Conservation (phyloP, 2,797 vertebrate genomes). For the Zenarchopterus dispar region DNA sequence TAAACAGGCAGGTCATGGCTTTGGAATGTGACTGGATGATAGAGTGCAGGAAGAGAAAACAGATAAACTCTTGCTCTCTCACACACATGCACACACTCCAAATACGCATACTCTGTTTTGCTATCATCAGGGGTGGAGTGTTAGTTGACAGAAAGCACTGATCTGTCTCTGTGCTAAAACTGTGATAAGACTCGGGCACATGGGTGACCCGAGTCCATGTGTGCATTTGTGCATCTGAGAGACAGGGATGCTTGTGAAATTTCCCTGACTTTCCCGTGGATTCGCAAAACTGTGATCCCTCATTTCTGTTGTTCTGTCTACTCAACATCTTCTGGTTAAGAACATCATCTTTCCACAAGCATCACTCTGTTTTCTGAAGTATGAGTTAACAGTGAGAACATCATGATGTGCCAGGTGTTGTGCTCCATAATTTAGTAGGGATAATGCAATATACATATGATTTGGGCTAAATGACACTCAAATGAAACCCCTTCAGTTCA, state of each 20-base stretch:
- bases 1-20: conserved; percentile 57
- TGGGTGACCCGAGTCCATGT: conserved; percentile 35
- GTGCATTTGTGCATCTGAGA: conserved; percentile 11
- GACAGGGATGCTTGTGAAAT: conserved; percentile 7
- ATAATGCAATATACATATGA: conserved; percentile 72
- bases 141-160: conserved; percentile 80
- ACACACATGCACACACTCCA: conserved; percentile 20
- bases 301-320: not conserved
- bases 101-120: conserved; percentile 50
- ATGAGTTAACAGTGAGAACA: conserved; percentile 41
- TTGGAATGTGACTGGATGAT: conserved; percentile 83
- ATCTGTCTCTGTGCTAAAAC: conserved; percentile 64
- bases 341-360: conserved; percentile 27
- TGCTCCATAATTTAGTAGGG: conserved; percentile 66
- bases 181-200: conserved; percentile 66
- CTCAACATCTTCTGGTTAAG: conserved; percentile 5
- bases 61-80: conserved; percentile 65
- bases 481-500: conserved; percentile 44
- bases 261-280: not conserved
- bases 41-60: conserved; percentile 76
- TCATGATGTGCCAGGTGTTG: conserved; percentile 63
- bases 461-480: conserved; percentile 60
- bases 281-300: not conserved
- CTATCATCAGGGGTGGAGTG: conserved; percentile 77
- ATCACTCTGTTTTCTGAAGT: conserved; percentile 26